A percentile compares a stretch with the other conserved stretches of the same genome.
Evolutionary conservation across 2,113 vertebrate species (phyloP).

Genomic region (Dendropsophus ebraccatus): DNA sequence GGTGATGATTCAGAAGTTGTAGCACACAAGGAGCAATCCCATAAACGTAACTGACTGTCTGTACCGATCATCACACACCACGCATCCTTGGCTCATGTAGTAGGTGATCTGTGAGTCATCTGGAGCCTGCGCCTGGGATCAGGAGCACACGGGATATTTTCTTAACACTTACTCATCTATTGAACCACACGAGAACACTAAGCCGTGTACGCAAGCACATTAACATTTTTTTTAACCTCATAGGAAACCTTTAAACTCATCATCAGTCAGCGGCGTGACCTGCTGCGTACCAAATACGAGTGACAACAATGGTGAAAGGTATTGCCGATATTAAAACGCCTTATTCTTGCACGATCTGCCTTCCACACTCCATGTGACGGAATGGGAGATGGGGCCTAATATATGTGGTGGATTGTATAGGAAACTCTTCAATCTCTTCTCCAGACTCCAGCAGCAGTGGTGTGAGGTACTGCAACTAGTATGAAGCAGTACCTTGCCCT

Average conservation of each 20-base stretch:
- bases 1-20: slow-evolving; percentile 97
- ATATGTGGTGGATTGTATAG: too few species aligned
- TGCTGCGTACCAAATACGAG: not conserved
- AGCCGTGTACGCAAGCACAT: not conserved
- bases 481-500: too few species aligned
- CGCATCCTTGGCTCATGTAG: not conserved
- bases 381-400: too few species aligned
- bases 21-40: slow-evolving; percentile 60
- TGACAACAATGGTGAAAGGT: not conserved
- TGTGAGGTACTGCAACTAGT: too few species aligned
- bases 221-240: not conserved
- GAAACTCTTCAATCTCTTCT: too few species aligned
- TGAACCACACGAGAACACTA: not conserved
- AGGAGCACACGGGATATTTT: not conserved
- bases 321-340: not conserved
- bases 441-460: too few species aligned
- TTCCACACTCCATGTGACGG: too few species aligned
- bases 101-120: slow-evolving; percentile 1
- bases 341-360: not conserved
- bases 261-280: not conserved
- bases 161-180: not conserved
- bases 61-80: not conserved
- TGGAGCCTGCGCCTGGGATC: not conserved
- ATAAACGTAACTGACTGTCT: slow-evolving; percentile 2
- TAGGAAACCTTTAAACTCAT: not conserved